These are phyloP conservation scores for Sarcophaga variegata DNA, from an alignment of 2,888 invertebrate genomes.

Conservation along the genomic window DNA sequence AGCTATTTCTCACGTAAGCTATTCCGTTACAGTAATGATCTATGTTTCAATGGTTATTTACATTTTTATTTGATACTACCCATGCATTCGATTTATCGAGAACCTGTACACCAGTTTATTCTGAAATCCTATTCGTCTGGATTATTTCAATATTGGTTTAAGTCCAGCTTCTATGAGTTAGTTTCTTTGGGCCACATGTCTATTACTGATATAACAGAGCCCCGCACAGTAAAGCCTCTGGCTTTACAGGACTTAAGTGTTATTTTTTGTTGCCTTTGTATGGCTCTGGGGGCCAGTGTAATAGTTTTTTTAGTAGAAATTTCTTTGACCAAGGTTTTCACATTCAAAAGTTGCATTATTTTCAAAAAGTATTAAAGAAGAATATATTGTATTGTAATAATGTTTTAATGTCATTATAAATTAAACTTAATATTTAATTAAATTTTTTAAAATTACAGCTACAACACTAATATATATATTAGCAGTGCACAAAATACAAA, in stretches of 20 bases:
- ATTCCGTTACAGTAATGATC: constrained; percentile 20
- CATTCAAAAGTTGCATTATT: no score
- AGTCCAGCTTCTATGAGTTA: constrained; percentile 20
- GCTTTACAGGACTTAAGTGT: constrained; percentile 2
- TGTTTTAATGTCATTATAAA: no score
- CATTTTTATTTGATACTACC: constrained; percentile 11
- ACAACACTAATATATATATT: no score
- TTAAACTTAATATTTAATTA: no score
- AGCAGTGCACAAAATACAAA: no score
- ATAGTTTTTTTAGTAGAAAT: background rate
- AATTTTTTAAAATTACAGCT: no score
- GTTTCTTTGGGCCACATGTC: constrained; percentile 30
- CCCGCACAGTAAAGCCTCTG: background rate
- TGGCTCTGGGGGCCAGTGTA: background rate
- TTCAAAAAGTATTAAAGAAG: no score
- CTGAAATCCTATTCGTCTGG: constrained; percentile 21
- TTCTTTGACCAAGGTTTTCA: background rate
- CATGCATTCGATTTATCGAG: constrained; percentile 9
- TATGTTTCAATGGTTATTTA: constrained; percentile 11
- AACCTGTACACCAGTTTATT: background rate
- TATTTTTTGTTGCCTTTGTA: constrained; percentile 5
- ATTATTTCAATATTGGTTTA: constrained; percentile 31
- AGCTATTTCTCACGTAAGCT: constrained; percentile 11
- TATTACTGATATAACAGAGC: background rate
- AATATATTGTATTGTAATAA: no score